Base-by-base conservation (phyloP, 1,140 invertebrate species). In the Zaprionus nigranus region DNA sequence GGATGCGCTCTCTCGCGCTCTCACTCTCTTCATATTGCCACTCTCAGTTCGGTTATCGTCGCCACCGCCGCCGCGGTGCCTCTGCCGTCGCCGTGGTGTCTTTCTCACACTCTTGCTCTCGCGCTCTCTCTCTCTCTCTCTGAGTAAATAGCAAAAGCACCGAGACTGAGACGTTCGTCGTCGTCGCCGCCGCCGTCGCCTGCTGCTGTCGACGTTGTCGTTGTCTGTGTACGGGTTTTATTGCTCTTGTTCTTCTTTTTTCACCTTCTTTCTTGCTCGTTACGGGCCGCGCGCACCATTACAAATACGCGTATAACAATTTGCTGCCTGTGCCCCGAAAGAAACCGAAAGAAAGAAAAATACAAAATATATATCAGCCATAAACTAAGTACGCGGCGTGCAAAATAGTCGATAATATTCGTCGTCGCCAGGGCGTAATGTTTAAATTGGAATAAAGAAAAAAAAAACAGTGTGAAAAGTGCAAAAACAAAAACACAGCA, bases 261-360 rank as follows among this genome's bases (percentile, higher is more conserved):
- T 82, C 82, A 85, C 85, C 83, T 87, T 87, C 78, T 88, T 87
- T 87, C 77, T 79, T 80, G 78, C 81, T 88, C 75, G 74, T 77
- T 77, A 77, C 69, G 69, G 74, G 72, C 73, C 68, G 69, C 74
- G 81, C 82, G 75, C 75, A 77, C 75, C 58, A 78, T 75, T 88
- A 88, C 84, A 90, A 87, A 87, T 80, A 90, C 85, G 84, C 84
- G 81, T 72, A 88, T 79, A 87, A 83, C 82, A 78, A 80, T 78
- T 78, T 78, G 74, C 75, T 68, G 78, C 67, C 78, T 77, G 74
- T 77, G 74, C 60, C 74, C 71, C 60, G 49, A 81, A 34, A 34
- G 30, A 34, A 75, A 75, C 38, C 56, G 62, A 74, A 69, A 78
- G 65, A 73, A 66, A 71, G 68, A 77, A 66, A 72, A 72, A 74